phyloP scores from a whole-genome alignment of 2,888 invertebrate genomes.

The Erannis defoliaria region DNA sequence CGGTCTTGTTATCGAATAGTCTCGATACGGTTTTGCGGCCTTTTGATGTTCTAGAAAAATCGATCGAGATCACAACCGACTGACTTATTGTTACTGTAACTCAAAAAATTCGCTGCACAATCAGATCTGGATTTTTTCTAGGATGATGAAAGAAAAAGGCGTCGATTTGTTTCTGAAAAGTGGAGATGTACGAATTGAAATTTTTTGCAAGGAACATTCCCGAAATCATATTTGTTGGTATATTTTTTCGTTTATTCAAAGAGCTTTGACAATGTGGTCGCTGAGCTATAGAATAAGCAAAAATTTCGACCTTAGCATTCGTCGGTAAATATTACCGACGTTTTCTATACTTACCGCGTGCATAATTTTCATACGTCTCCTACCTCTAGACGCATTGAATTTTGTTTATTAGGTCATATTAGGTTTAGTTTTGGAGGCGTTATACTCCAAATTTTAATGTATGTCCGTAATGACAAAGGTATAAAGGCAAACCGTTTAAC shows the following conservation, averaged over 20 bases:
- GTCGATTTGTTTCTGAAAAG: conserved; percentile 2
- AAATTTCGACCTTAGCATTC: background rate
- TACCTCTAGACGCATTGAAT: conserved; percentile 12
- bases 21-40: conserved; percentile 18
- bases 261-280: too few species aligned
- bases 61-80: conserved; percentile 17
- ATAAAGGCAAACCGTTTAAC: conserved; percentile 45
- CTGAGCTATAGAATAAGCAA: too few species aligned
- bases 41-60: conserved; percentile 22
- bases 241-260: background rate
- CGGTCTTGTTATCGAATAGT: conserved; percentile 25
- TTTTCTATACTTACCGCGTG: background rate
- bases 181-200: background rate
- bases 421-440: conserved; percentile 36
- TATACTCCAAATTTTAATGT: conserved; percentile 31
- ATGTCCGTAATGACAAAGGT: conserved; percentile 35
- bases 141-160: conserved; percentile 6
- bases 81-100: conserved; percentile 13
- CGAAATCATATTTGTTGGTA: background rate
- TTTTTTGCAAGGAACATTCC: conserved; percentile 1
- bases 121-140: conserved; percentile 16
- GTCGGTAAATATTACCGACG: background rate
- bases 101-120: conserved; percentile 16
- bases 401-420: background rate
- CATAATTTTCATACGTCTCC: conserved; percentile 1